Evolutionary conservation across 2,888 invertebrate genomes (phyloP).

Genomic region (Torymus auratus): DNA sequence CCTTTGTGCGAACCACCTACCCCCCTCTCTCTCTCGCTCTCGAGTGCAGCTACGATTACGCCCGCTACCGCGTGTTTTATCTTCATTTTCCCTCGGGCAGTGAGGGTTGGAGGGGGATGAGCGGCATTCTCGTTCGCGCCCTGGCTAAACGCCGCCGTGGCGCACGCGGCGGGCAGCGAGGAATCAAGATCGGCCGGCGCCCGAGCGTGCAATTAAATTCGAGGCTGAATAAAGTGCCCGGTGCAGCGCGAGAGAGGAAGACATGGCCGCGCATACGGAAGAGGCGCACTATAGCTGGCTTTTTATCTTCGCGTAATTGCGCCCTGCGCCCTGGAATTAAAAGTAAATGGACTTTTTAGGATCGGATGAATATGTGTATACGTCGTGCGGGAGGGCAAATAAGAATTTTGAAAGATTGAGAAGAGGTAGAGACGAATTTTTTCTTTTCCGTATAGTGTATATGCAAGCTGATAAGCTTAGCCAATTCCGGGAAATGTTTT

Average conservation of each 20-base stretch:
- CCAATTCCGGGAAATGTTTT: no score
- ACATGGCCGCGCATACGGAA: constrained; percentile 11
- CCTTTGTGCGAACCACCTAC: constrained; percentile 60
- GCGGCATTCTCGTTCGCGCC: constrained; percentile 12
- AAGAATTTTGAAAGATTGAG: no score
- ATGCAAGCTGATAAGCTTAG: no score
- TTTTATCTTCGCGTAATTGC: constrained; percentile 7
- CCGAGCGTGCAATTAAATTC: constrained; percentile 41
- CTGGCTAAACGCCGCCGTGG: constrained; percentile 21
- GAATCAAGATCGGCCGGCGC: constrained; percentile 39
- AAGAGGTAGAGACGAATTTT: no score
- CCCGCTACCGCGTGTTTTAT: constrained; percentile 46
- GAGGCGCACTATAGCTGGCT: not conserved
- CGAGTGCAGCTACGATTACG: constrained; percentile 44
- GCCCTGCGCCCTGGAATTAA: not conserved
- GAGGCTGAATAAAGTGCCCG: constrained; percentile 17
- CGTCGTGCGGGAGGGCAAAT: no score
- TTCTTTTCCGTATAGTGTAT: no score
- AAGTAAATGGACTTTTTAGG: constrained; percentile 1
- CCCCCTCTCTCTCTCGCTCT: constrained; percentile 47
- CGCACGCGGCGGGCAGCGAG: not conserved
- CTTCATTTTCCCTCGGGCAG: constrained; percentile 48
- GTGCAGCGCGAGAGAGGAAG: not conserved
- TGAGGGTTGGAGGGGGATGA: constrained; percentile 15
- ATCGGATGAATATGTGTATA: no score